Evolutionary conservation across 2,113 vertebrate species (phyloP).

Genomic region (Campylorhamphus procurvoides): DNA sequence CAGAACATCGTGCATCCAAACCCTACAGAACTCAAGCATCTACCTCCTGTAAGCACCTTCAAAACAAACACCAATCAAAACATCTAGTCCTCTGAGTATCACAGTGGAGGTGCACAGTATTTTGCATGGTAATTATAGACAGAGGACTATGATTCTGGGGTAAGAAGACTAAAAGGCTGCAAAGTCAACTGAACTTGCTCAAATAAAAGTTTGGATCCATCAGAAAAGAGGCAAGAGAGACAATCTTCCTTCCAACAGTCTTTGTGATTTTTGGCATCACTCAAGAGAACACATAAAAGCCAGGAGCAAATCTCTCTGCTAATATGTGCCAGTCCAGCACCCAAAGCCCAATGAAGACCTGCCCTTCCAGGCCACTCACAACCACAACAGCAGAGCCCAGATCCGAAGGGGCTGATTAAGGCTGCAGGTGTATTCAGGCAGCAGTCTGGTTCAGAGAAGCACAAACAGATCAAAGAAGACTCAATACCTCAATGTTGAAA

Average conservation of each 20-base stretch:
- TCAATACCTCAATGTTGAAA: accelerated
- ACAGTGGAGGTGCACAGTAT: background rate
- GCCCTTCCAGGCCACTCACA: accelerated
- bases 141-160: background rate
- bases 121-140: background rate
- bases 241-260: background rate
- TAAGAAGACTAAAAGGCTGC: background rate
- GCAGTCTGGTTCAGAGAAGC: background rate
- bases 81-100: background rate
- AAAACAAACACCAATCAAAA: background rate
- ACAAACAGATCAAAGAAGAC: background rate
- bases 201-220: background rate
- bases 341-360: background rate
- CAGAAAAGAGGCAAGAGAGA: background rate
- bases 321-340: background rate
- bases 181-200: background rate
- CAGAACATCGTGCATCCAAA: background rate
- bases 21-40: background rate
- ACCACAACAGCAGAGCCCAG: background rate
- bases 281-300: background rate
- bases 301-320: background rate
- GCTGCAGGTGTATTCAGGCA: background rate
- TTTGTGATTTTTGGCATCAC: background rate
- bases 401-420: background rate
- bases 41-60: background rate